Conservation (phyloP, 2,797 vertebrate genomes). For the Tokudaia muenninki region DNA sequence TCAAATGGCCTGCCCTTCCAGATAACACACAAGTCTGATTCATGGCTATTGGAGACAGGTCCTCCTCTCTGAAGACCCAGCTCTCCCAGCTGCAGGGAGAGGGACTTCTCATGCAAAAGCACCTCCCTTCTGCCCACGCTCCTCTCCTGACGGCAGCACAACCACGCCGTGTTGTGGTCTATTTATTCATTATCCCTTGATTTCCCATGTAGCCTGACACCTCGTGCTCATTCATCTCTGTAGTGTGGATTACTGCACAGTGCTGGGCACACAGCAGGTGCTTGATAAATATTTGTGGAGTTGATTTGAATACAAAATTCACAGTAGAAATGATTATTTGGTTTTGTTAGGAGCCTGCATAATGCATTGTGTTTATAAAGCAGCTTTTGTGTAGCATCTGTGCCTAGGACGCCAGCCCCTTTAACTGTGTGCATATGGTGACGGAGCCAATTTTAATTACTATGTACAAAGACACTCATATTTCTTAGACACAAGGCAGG, state of each 20-base stretch:
- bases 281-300: constrained; percentile 22
- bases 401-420: constrained; percentile 58
- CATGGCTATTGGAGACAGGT: not conserved
- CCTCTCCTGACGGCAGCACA: not conserved
- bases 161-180: not conserved
- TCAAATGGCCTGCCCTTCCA: not conserved
- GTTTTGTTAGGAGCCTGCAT: constrained; percentile 47
- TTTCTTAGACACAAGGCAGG: constrained; percentile 63
- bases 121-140: not conserved
- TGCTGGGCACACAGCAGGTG: constrained; percentile 57
- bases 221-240: constrained; percentile 4
- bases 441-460: constrained; percentile 66
- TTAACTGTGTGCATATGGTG: constrained; percentile 37
- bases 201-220: not conserved
- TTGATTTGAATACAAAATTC: constrained; percentile 53
- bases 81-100: not conserved
- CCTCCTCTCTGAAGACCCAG: not conserved
- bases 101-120: not conserved
- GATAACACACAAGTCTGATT: not conserved
- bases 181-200: not conserved
- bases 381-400: constrained; percentile 52
- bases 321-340: constrained; percentile 16
- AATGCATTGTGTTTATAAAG: constrained; percentile 55
- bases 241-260: not conserved
- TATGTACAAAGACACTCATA: constrained; percentile 58